These are phyloP conservation scores for Gambusia affinis DNA, from an alignment of 2,113 vertebrate genomes.

Conservation along the genomic window DNA sequence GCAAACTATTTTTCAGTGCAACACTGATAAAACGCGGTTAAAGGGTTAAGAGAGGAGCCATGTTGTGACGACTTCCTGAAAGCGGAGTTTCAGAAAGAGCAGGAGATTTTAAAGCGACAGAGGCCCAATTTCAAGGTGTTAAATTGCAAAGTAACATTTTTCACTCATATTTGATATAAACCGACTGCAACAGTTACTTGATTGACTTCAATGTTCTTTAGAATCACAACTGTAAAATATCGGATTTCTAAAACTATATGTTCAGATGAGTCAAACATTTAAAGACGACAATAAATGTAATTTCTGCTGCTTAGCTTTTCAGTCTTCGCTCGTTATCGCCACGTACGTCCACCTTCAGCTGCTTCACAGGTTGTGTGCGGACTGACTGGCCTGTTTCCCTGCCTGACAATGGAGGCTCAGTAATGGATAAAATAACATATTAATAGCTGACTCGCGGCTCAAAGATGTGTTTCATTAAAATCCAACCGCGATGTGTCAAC, in stretches of 20 bases:
- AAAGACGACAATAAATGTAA: not conserved
- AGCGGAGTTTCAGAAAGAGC: too few relatives aligned
- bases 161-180: too few relatives aligned
- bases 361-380: conserved; percentile 3
- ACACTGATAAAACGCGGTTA: too few relatives aligned
- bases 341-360: conserved; percentile 12
- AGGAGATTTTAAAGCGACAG: too few relatives aligned
- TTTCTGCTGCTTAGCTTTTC: not conserved
- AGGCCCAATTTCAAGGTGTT: too few relatives aligned
- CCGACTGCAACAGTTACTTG: too few relatives aligned
- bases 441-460: conserved; percentile 48
- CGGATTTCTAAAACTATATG: not conserved
- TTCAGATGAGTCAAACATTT: conserved; percentile 12
- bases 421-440: conserved; percentile 49
- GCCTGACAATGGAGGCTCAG: conserved; percentile 38
- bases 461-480: conserved; percentile 65
- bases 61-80: too few relatives aligned
- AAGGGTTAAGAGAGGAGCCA: too few relatives aligned
- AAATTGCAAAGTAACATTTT: too few relatives aligned
- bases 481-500: conserved; percentile 36
- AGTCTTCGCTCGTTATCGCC: not conserved
- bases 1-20: too few relatives aligned
- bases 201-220: not conserved
- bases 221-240: not conserved
- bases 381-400: conserved; percentile 32